Conservation (phyloP, 1,140 invertebrate genomes). For the Callitettix versicolor region DNA sequence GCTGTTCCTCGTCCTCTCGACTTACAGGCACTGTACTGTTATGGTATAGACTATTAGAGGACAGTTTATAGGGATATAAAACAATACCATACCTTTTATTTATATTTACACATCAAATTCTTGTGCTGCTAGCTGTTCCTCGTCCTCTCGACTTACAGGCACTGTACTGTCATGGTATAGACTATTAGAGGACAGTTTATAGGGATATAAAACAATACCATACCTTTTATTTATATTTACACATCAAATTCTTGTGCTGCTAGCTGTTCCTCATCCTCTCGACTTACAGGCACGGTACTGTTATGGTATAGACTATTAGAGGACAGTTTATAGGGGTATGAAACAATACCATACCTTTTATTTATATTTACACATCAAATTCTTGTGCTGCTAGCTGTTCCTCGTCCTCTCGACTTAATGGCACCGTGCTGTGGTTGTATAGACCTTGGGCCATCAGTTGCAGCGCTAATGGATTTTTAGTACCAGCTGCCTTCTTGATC, state of each 20-base stretch:
- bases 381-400: slow-evolving; percentile 34
- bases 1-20: slow-evolving; percentile 63
- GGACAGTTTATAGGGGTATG: no score
- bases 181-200: slow-evolving; percentile 93
- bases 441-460: slow-evolving; percentile 93
- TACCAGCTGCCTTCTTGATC: slow-evolving; percentile 88
- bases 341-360: no score
- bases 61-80: no score
- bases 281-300: slow-evolving; percentile 65
- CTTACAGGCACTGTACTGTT: slow-evolving; percentile 73
- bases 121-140: slow-evolving; percentile 38
- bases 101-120: slow-evolving; percentile 5
- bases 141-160: slow-evolving; percentile 64
- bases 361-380: slow-evolving; percentile 1
- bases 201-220: no score
- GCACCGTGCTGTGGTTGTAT: slow-evolving; percentile 82
- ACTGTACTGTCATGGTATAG: slow-evolving; percentile 86
- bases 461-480: slow-evolving; percentile 80
- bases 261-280: slow-evolving; percentile 60
- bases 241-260: slow-evolving; percentile 10
- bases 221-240: background rate
- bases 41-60: slow-evolving; percentile 92
- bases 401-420: slow-evolving; percentile 69
- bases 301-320: slow-evolving; percentile 92
- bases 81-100: slow-evolving; percentile 8